Conservation (phyloP, 2,797 vertebrate species). For the Channallabes apus region DNA sequence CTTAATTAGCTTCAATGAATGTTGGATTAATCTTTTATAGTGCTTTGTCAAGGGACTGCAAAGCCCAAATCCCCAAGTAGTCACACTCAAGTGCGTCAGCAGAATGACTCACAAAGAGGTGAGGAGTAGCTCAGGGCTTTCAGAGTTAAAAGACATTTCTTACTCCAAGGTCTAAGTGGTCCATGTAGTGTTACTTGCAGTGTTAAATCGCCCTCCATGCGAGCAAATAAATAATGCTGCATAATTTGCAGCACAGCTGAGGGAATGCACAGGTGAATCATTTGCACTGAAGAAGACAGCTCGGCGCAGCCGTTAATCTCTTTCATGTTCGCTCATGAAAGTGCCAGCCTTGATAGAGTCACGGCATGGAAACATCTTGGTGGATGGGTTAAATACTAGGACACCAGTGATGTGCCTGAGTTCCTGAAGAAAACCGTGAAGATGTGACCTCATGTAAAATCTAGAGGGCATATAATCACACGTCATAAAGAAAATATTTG, state of each 20-base stretch:
- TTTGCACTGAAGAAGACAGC: constrained; percentile 48
- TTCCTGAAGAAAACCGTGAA: constrained; percentile 22
- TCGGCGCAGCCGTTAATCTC: constrained; percentile 47
- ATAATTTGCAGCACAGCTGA: constrained; percentile 43
- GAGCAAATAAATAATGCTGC: constrained; percentile 56
- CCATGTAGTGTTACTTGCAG: constrained; percentile 45
- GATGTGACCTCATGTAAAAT: constrained; percentile 19
- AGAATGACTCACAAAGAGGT: constrained; percentile 39
- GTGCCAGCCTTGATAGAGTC: constrained; percentile 51
- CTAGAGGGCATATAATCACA: constrained; percentile 46
- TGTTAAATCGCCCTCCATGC: constrained; percentile 43
- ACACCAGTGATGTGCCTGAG: constrained; percentile 33
- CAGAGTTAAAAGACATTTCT: constrained; percentile 50
- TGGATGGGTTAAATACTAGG: constrained; percentile 50
- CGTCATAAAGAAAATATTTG: constrained; percentile 50
- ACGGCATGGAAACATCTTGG: constrained; percentile 37
- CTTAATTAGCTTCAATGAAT: constrained; percentile 24
- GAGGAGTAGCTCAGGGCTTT: constrained; percentile 35
- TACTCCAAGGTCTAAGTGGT: constrained; percentile 45
- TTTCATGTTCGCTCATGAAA: constrained; percentile 53
- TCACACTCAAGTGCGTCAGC: constrained; percentile 30
- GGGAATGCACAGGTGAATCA: constrained; percentile 54
- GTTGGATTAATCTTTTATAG: constrained; percentile 45
- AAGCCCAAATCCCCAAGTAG: constrained; percentile 41
- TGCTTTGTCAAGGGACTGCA: constrained; percentile 30